Percentiles rank a stretch among this genome's conserved stretches.
phyloP scores from a whole-genome alignment of 1,140 invertebrate species.

The Sarcophaga peregrina region DNA sequence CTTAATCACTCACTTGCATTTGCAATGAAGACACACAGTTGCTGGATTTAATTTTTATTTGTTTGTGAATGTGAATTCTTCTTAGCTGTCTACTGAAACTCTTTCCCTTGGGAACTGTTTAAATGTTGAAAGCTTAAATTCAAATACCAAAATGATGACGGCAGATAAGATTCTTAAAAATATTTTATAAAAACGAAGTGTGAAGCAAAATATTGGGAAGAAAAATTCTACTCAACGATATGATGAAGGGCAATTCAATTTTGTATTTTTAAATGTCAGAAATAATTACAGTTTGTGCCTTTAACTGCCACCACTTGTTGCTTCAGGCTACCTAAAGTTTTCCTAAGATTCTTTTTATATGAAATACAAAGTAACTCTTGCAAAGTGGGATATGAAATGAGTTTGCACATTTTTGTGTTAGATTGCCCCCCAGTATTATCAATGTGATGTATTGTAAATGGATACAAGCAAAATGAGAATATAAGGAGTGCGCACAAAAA shows the following conservation, averaged over 20 bases:
- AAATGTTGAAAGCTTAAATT: background rate
- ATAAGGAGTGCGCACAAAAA: too few species aligned
- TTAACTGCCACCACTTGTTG: constrained; percentile 18
- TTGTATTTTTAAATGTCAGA: background rate
- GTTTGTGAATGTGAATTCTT: too few species aligned
- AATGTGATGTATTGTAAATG: too few species aligned
- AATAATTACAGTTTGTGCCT: background rate
- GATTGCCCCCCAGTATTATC: too few species aligned
- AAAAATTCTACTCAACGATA: background rate
- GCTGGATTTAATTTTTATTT: background rate
- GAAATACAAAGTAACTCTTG: too few species aligned
- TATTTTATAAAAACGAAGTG: too few species aligned
- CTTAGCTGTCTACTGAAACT: background rate
- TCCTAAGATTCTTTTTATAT: too few species aligned
- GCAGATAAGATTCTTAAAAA: too few species aligned
- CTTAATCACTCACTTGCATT: constrained; percentile 37
- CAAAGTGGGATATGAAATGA: too few species aligned
- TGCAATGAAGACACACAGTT: constrained; percentile 38
- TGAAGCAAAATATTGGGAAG: background rate
- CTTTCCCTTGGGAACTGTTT: background rate
- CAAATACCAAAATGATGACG: background rate
- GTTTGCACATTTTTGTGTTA: too few species aligned
- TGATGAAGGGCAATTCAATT: background rate
- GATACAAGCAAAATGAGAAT: too few species aligned
- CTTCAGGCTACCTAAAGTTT: background rate